Evolutionary conservation across 2,797 vertebrate genomes (phyloP).

Genomic region (Chelidonichthys spinosus): DNA sequence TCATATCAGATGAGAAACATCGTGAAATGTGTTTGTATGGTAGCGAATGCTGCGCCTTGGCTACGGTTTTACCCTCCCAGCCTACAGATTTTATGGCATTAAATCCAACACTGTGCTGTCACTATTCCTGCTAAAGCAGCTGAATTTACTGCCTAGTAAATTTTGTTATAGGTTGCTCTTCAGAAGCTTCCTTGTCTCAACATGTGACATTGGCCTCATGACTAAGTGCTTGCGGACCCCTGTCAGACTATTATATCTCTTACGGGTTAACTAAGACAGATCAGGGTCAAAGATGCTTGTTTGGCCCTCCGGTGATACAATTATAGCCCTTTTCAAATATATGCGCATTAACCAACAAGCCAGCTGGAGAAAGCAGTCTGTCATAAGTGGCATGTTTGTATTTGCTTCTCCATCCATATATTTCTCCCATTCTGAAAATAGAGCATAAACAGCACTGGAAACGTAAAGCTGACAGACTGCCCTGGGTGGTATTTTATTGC

Average conservation of each 20-base stretch:
- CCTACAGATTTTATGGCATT: constrained; percentile 42
- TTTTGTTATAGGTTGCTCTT: constrained; percentile 54
- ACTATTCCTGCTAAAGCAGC: constrained; percentile 48
- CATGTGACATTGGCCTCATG: constrained; percentile 70
- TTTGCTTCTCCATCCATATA: constrained; percentile 51
- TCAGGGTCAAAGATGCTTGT: constrained; percentile 58
- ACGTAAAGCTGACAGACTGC: constrained; percentile 37
- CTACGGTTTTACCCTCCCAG: constrained; percentile 23
- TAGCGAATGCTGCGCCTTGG: constrained; percentile 8
- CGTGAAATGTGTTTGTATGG: constrained; percentile 42
- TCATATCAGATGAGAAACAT: constrained; percentile 43
- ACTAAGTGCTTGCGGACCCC: constrained; percentile 64
- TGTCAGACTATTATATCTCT: constrained; percentile 67
- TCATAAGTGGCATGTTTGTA: constrained; percentile 29
- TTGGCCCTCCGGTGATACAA: constrained; percentile 59
- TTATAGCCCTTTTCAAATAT: constrained; percentile 41
- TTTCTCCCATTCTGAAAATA: constrained; percentile 54
- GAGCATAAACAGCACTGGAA: constrained; percentile 42
- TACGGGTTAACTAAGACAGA: constrained; percentile 78
- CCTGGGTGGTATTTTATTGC: constrained; percentile 69
- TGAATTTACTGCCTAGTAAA: constrained; percentile 69
- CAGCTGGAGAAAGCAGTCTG: constrained; percentile 46
- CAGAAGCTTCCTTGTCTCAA: constrained; percentile 68
- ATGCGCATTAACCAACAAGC: constrained; percentile 16
- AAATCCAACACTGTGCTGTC: constrained; percentile 60